phyloP scores from a whole-genome alignment of 2,797 vertebrate species.

The Siniperca undulata region DNA sequence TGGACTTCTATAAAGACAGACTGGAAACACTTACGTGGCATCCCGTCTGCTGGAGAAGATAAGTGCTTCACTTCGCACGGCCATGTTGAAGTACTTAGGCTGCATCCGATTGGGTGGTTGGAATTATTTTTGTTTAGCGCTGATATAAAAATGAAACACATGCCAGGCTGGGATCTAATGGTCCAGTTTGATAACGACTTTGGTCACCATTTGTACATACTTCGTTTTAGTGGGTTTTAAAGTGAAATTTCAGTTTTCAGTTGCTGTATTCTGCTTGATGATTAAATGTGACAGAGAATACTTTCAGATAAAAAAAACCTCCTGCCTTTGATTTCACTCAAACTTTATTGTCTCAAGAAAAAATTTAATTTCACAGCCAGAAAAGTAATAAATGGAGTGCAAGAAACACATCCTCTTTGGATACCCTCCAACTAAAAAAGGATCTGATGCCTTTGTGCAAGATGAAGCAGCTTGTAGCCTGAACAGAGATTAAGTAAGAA shows the following conservation, averaged over 20 bases:
- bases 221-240: slow-evolving; percentile 12
- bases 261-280: slow-evolving; percentile 14
- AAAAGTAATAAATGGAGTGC: slow-evolving; percentile 24
- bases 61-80: slow-evolving; percentile 66
- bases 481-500: slow-evolving; percentile 71
- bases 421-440: slow-evolving; percentile 29
- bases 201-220: slow-evolving; percentile 44
- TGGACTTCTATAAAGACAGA: slow-evolving; percentile 79
- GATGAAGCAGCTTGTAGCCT: slow-evolving; percentile 41
- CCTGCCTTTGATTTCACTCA: slow-evolving; percentile 34
- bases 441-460: slow-evolving; percentile 44
- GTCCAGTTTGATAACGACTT: slow-evolving; percentile 67
- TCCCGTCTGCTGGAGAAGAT: slow-evolving; percentile 76
- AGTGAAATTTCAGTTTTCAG: slow-evolving; percentile 22
- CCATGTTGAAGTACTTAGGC: slow-evolving; percentile 83
- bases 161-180: slow-evolving; percentile 75
- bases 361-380: slow-evolving; percentile 44
- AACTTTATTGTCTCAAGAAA: slow-evolving; percentile 43
- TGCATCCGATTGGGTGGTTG: slow-evolving; percentile 85
- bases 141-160: slow-evolving; percentile 81
- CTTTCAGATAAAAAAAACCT: not conserved
- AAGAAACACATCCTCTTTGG: slow-evolving; percentile 40
- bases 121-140: slow-evolving; percentile 81
- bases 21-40: slow-evolving; percentile 84
- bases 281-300: slow-evolving; percentile 14